These are phyloP conservation scores for Orestias chungarensis DNA, from an alignment of 2,797 vertebrate genomes.

Conservation along the genomic window DNA sequence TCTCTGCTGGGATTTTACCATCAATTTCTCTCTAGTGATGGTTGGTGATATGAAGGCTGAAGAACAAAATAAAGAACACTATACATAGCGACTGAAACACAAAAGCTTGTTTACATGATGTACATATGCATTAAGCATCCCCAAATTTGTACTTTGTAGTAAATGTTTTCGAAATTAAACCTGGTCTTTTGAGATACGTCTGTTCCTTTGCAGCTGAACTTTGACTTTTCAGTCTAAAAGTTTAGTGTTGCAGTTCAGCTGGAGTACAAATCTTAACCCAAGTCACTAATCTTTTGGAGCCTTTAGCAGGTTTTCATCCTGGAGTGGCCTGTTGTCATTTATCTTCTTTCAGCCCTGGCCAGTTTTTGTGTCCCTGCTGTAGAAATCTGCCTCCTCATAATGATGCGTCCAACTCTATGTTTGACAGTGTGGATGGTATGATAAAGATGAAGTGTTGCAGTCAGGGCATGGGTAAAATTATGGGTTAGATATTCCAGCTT, in stretches of 20 bases:
- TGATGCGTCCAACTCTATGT: too few relatives aligned
- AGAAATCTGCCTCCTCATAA: too few relatives aligned
- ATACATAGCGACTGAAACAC: background rate
- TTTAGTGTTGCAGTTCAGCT: background rate
- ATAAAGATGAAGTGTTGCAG: too few relatives aligned
- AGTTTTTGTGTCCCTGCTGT: too few relatives aligned
- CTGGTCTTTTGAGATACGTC: background rate
- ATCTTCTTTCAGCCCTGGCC: background rate
- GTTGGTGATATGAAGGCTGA: background rate
- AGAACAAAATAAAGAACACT: background rate
- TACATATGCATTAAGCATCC: background rate
- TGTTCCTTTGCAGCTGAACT: background rate
- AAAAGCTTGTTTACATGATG: too few relatives aligned
- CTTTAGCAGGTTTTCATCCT: background rate
- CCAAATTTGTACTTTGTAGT: too few relatives aligned
- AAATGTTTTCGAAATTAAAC: background rate
- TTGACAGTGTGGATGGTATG: too few relatives aligned
- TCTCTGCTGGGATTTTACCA: background rate
- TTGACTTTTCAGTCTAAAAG: background rate
- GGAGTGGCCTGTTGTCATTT: background rate
- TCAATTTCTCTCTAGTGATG: background rate
- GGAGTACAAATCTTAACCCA: background rate
- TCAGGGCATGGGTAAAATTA: background rate
- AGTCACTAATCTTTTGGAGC: background rate
- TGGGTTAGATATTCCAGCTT: background rate